Evolutionary conservation across 2,888 invertebrate species (phyloP).

Genomic region (Caenorhabditis sp.): DNA sequence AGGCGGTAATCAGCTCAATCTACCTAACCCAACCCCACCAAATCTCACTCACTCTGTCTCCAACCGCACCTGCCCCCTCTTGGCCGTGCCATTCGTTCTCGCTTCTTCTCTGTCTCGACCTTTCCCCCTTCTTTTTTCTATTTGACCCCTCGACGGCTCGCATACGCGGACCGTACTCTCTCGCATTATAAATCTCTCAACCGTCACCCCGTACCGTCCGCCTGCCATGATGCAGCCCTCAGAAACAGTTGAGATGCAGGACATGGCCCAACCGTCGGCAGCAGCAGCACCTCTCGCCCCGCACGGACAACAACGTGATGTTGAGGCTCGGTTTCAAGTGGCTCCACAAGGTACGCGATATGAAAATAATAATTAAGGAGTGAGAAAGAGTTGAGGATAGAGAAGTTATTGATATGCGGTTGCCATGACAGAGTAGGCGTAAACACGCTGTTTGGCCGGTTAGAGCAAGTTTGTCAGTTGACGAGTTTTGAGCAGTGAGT

Average conservation of each 20-base stretch:
- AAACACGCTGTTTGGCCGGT: background rate
- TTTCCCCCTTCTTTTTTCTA: background rate
- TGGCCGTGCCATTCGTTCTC: conserved; percentile 16
- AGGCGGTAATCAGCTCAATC: conserved; percentile 34
- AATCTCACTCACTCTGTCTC: background rate
- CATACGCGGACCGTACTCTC: conserved; percentile 23
- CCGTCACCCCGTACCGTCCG: conserved; percentile 48
- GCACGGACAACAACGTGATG: conserved; percentile 11
- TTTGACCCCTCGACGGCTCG: conserved; percentile 13
- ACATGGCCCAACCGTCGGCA: conserved; percentile 33
- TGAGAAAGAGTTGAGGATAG: background rate
- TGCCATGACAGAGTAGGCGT: background rate
- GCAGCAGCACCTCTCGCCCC: background rate
- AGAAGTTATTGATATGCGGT: background rate
- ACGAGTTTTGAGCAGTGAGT: background rate
- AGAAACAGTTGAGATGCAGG: conserved; percentile 65
- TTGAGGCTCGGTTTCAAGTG: conserved; percentile 11
- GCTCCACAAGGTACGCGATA: background rate
- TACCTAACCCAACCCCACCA: background rate
- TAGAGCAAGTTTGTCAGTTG: background rate
- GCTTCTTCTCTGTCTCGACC: background rate
- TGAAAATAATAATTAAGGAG: background rate
- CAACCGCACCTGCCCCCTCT: conserved; percentile 32
- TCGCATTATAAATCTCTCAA: conserved; percentile 21
- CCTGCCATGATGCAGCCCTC: conserved; percentile 39